These are phyloP conservation scores for Oophaga sylvatica DNA, from an alignment of 2,797 vertebrate genomes.

Conservation along the genomic window DNA sequence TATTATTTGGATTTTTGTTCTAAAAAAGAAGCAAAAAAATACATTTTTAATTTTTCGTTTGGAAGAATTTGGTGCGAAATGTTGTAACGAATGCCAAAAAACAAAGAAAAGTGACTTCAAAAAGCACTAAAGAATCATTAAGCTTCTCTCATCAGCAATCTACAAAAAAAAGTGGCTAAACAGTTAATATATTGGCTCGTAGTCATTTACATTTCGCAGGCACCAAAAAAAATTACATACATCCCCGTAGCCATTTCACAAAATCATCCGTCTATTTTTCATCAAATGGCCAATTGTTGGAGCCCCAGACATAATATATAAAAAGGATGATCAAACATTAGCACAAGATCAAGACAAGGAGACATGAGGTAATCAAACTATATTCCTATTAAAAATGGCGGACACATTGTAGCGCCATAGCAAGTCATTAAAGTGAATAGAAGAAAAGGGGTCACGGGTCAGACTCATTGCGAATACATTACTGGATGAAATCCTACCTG, in stretches of 20 bases:
- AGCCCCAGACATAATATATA: slow-evolving; percentile 36
- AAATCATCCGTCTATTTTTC: neutral
- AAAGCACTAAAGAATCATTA: neutral
- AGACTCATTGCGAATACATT: slow-evolving; percentile 32
- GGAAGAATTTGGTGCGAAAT: too few species aligned
- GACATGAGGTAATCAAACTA: slow-evolving; percentile 29
- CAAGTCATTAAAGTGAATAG: slow-evolving; percentile 6
- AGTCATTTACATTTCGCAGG: neutral
- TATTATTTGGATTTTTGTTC: too few species aligned
- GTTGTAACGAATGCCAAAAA: too few species aligned
- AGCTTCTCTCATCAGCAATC: neutral
- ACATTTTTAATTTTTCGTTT: too few species aligned
- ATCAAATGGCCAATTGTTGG: slow-evolving; percentile 8
- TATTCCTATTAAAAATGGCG: slow-evolving; percentile 24
- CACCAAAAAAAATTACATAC: neutral
- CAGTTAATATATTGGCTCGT: neutral
- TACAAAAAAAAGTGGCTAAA: neutral
- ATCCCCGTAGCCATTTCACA: neutral
- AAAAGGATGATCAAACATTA: slow-evolving; percentile 24
- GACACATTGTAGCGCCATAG: neutral
- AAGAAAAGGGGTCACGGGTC: neutral
- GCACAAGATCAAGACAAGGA: slow-evolving; percentile 30
- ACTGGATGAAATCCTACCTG: neutral
- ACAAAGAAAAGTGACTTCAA: neutral
- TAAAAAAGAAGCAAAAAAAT: too few species aligned